Percentiles rank a stretch among this genome's conserved stretches.
These are phyloP conservation scores for Otus scops DNA, from an alignment of 2,797 vertebrate genomes.

Conservation along the genomic window DNA sequence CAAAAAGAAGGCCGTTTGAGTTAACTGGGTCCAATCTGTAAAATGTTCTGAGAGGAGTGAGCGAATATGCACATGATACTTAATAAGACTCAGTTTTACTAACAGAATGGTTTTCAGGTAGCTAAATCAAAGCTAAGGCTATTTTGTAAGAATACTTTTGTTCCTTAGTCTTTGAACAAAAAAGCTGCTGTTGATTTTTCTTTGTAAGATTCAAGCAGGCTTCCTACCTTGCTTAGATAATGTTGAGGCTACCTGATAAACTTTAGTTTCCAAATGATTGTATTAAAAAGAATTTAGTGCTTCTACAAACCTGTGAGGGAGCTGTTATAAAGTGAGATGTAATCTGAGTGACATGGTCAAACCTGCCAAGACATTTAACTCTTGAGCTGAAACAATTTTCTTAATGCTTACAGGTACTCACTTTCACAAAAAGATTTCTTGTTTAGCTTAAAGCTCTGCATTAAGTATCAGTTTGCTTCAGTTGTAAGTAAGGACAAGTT, in stretches of 20 bases:
- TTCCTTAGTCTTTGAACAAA: slow-evolving; percentile 28
- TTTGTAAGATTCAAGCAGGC: background rate
- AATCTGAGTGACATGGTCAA: background rate
- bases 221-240: background rate
- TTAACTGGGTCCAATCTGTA: background rate
- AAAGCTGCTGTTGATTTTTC: background rate
- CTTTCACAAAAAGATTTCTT: background rate
- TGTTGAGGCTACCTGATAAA: background rate
- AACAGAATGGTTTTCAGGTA: background rate
- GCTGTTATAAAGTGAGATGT: background rate
- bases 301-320: background rate
- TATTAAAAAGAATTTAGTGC: background rate
- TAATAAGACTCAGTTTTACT: background rate
- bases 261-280: background rate
- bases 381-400: background rate
- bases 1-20: background rate
- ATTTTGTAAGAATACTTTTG: background rate
- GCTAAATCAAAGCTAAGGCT: background rate
- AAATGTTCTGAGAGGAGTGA: background rate
- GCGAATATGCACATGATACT: background rate
- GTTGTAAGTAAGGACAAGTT: slow-evolving; percentile 24
- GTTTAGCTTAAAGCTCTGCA: background rate
- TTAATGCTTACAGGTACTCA: background rate
- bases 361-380: background rate
- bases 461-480: background rate